These are phyloP conservation scores for Cyrtorhinus lividipennis DNA, from an alignment of 1,140 invertebrate genomes.

Conservation along the genomic window DNA sequence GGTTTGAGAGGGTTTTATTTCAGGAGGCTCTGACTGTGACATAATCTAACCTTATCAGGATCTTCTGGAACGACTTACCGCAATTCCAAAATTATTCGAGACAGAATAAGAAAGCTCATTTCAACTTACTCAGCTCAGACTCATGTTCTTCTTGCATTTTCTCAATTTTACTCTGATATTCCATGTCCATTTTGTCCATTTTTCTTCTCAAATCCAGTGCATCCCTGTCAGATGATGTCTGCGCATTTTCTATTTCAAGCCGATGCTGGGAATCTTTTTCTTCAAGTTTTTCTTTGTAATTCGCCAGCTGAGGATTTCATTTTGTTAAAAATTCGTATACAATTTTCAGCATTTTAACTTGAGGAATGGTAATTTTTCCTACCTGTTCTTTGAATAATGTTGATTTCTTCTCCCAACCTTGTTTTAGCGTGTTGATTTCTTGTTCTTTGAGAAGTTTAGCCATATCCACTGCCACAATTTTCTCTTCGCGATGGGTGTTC, in stretches of 20 bases:
- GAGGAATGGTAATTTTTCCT: too few relatives aligned
- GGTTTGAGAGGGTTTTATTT: too few relatives aligned
- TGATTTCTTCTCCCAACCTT: slow-evolving; percentile 37
- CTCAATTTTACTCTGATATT: slow-evolving; percentile 40
- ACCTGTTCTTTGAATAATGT: slow-evolving; percentile 39
- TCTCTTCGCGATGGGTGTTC: slow-evolving; percentile 41
- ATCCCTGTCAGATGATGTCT: slow-evolving; percentile 37
- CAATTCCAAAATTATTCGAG: too few relatives aligned
- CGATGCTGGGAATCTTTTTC: slow-evolving; percentile 39
- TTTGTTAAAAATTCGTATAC: too few relatives aligned
- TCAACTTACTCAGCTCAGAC: slow-evolving; percentile 40
- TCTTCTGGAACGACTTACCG: too few relatives aligned
- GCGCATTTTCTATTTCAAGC: slow-evolving; percentile 37
- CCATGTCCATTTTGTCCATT: slow-evolving; percentile 39
- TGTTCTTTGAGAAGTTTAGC: slow-evolving; percentile 33
- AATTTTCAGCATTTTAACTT: too few relatives aligned
- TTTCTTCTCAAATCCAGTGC: slow-evolving; percentile 38
- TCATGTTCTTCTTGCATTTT: slow-evolving; percentile 38
- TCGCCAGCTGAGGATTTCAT: slow-evolving; percentile 38
- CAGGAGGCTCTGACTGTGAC: too few relatives aligned
- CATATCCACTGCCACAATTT: slow-evolving; percentile 38
- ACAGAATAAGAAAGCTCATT: too few relatives aligned
- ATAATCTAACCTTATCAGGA: too few relatives aligned
- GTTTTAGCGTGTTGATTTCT: slow-evolving; percentile 35
- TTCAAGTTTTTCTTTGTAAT: slow-evolving; percentile 36